Base-by-base conservation (phyloP, 1,140 invertebrate species). In the Caenorhabditis tropicalis region DNA sequence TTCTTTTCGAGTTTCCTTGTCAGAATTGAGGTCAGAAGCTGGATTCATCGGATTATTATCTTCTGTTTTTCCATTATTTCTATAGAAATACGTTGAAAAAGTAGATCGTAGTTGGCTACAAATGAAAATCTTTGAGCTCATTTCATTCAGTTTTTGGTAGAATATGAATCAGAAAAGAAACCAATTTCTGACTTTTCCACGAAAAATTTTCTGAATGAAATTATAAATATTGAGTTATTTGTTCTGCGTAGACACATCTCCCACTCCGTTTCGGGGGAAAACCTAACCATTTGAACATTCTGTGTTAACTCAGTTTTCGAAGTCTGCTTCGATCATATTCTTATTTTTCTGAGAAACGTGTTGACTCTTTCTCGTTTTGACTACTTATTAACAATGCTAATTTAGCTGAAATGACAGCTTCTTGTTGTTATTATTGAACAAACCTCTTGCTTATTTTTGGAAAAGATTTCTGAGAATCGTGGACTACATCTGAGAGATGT, bases 321-420 rank as follows among this genome's bases (percentile, higher is more conserved):
- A n/a, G n/a, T 53, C 24, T 9, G 12, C 10, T 29, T 60, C 27
- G n/a, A n/a, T n/a, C n/a, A n/a, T n/a, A n/a, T n/a, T 12, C 24
- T 6, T 29, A 12, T 29, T 31, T 60, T 60, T 31, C 27, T 12
- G 9, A 60, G 12, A 16, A 60, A 29, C 36, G 29, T 58, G 24
- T 58, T 58, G 53, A 58, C 53, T 70, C 31, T 70, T 70, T 70
- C n/a, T n/a, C n/a, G 56, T 10, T 36, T n/a, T 2, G 7, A 65
- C 15, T 31, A 29, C 27, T 58, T n/a, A 58, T 36, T 70, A 70
- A 70, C 60, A 70, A 70, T 70, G 60, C 15, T n/a, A 70, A 70
- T 70, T 70, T 36, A n/a, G 21, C 15, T 19, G 39, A 36, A 39
- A 36, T n/a, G 31, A 36, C 31, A 70, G 60, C 29, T 36, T 70